Evolutionary conservation across 1,140 invertebrate genomes (phyloP), one percentile per base, ranked within the genome.

Genomic region (Brachionus plicatilis): DNA sequence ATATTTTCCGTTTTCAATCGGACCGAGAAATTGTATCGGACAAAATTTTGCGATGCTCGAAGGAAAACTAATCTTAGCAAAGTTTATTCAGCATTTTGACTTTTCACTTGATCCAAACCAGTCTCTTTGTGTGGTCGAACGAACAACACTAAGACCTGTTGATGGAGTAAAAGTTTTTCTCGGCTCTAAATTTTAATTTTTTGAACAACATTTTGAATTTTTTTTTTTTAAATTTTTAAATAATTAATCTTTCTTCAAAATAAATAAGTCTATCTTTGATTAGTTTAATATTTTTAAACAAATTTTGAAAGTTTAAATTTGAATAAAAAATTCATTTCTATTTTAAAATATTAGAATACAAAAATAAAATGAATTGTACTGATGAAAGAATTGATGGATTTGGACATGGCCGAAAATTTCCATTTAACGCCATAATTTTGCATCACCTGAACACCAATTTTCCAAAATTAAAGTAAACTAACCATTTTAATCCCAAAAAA

Each of bases 21-120:
- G 76, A 33, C 76, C 76, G 5, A 29, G 76, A 56, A 80, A 80
- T 56, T 80, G 76, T 80, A 80, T 80, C 41, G 76, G 76, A 53
- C 76, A 80, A 65, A 80, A 80, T 65, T 80, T 80, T 80, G 76
- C 76, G 9, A 80, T 80, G 45, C 27, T 80, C 8, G 76, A 80
- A 37, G 76, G 50, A 12, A 80, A 29, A 80, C 8, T 80, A 24
- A n/a, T 80, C 8, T 24, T 80, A 17, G 76, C 76, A 5, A 80
- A 80, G 20, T 80, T 80, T 65, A 80, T 80, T 65, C 47, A 65
- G 29, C 24, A 65, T 37, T 80, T 80, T 80, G 43, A 80, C 11
- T 80, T 80, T n/a, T 8, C n/a, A 37, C 45, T 80, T n/a, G 76
- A 80, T 56, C 76, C 76, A 6, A 29, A 37, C 33, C 76, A 80